These are phyloP conservation scores for Echinometra lucunter DNA, from an alignment of 53 echinoderm and acorn worm species.

Conservation along the genomic window DNA sequence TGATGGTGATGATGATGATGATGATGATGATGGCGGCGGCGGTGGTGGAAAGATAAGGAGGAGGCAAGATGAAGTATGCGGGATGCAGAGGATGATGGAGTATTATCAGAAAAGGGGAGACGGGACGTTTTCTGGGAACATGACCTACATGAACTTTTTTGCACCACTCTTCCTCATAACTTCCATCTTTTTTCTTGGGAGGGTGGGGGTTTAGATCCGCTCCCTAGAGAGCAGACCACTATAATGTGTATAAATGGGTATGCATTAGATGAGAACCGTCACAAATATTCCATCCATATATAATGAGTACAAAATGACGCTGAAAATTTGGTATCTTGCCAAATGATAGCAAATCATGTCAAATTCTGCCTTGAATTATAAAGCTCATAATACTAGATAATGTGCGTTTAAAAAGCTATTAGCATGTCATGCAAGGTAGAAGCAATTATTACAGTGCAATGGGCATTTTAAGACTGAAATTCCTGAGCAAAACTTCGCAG, in stretches of 20 bases:
- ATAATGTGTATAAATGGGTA: too few relatives aligned
- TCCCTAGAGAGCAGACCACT: too few relatives aligned
- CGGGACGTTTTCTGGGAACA: too few relatives aligned
- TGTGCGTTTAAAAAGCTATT: neutral
- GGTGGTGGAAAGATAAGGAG: neutral
- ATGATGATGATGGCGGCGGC: neutral
- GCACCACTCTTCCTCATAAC: too few relatives aligned
- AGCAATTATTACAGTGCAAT: neutral
- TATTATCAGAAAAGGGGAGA: neutral
- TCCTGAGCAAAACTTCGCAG: neutral
- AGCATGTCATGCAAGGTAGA: neutral
- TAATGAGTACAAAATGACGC: neutral
- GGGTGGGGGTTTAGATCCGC: too few relatives aligned
- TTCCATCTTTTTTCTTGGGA: too few relatives aligned
- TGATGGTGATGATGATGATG: slow-evolving; percentile 31
- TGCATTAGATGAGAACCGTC: too few relatives aligned
- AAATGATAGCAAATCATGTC: neutral
- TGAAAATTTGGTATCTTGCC: neutral
- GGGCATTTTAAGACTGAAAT: neutral
- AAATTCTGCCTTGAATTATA: neutral
- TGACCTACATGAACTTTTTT: too few relatives aligned
- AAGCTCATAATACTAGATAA: neutral
- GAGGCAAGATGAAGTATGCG: neutral
- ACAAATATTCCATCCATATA: too few relatives aligned
- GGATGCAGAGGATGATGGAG: neutral